Evolutionary conservation across 2,888 invertebrate species (phyloP), one percentile per base, ranked within the genome.

Genomic region (Plagiodera versicolora): DNA sequence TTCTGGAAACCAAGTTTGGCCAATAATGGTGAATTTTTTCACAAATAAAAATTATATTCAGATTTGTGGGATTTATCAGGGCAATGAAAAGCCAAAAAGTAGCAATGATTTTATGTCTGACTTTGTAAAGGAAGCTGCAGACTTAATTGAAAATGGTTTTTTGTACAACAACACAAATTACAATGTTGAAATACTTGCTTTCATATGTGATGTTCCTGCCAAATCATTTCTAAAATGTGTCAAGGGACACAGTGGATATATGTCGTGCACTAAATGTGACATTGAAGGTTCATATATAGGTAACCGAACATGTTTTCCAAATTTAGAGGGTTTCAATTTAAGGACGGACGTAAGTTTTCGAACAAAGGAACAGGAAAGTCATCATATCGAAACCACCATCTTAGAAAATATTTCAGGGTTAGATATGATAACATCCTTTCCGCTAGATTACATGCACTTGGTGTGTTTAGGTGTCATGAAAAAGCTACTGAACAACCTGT

Each of bases 131-230:
- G 64, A 61, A 20, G 47, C 51, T 16, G 18, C 50, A 45, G 18
- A 20, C 4, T 44, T 61, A 39, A 53, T 52, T 18, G 39, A 32
- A 44, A 58, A 63, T 54, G 57, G 49, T 9, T 17, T 57, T 51
- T 30, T 39, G 10, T 56, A 49, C 44, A 45, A 61, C 1, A 30
- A 39, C 10, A 20, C 10, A 17, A 39, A 19, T 9, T 52, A 51
- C 57, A 28, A 10, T 47, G 24, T 65, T 11, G 54, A 48, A 55
- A 57, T 62, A 28, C 44, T 50, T 18, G 47, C 44, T 57, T 66
- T 69, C 59, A 51, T 67, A 48, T 66, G 64, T 67, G 65, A 65
- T 62, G 61, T 57, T 59, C 67, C 66, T 39, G 62, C 63, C 17
- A 67, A 63, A 46, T 53, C 57, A 5, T 66, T 63, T 39, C 10